Percentiles rank a stretch among this genome's conserved stretches.
Evolutionary conservation across 2,113 vertebrate species (phyloP).

Genomic region (Ciconia boyciana): DNA sequence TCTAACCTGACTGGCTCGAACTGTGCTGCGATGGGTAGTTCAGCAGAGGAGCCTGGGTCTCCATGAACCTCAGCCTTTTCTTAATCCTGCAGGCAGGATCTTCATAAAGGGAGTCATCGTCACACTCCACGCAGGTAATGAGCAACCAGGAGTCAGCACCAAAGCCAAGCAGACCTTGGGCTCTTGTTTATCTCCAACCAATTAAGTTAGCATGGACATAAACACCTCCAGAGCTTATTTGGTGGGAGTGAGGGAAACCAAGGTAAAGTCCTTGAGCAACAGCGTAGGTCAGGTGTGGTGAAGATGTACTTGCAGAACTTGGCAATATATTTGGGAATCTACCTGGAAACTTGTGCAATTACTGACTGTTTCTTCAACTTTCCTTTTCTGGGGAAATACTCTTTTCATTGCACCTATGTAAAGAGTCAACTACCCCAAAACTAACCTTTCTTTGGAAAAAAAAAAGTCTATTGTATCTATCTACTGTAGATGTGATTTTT

Average conservation of each 20-base stretch:
- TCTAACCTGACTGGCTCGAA: background rate
- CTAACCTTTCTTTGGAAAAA: background rate
- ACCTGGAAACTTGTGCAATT: background rate
- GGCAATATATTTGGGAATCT: background rate
- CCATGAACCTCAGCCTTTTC: background rate
- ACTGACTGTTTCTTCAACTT: background rate
- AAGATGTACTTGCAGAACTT: background rate
- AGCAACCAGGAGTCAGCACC: background rate
- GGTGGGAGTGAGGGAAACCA: background rate
- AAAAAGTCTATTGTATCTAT: background rate
- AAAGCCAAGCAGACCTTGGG: background rate
- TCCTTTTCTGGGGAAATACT: background rate
- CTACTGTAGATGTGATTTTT: background rate
- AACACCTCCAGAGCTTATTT: background rate
- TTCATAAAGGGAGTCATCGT: background rate
- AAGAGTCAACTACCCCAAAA: background rate
- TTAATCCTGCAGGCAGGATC: background rate
- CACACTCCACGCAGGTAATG: background rate
- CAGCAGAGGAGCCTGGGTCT: background rate
- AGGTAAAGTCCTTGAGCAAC: background rate
- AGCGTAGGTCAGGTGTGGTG: background rate
- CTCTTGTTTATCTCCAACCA: background rate
- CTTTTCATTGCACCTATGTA: background rate
- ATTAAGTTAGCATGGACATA: background rate
- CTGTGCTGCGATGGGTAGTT: background rate